A percentile compares a stretch with the other conserved stretches of the same genome.
Conservation (phyloP, 2,113 vertebrate species). For the Zootoca vivipara region DNA sequence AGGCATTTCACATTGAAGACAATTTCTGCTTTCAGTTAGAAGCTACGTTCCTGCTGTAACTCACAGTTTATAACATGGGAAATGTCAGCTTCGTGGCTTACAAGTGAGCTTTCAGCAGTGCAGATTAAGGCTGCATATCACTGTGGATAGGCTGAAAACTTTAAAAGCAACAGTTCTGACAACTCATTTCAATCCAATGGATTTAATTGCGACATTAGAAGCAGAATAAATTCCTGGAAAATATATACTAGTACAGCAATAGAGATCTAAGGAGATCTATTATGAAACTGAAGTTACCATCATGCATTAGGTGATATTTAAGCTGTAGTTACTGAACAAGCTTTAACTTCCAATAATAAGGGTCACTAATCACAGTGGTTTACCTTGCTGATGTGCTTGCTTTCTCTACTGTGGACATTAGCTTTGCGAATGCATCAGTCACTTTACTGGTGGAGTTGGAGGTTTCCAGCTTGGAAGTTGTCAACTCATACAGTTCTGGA, state of each 20-base stretch:
- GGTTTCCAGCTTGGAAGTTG: constrained; percentile 91
- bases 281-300: neutral
- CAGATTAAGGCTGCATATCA: neutral
- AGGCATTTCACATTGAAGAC: neutral
- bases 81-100: neutral
- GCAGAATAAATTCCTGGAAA: neutral
- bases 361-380: neutral
- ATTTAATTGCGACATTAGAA: neutral
- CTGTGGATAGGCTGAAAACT: neutral
- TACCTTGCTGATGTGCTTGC: constrained; percentile 95
- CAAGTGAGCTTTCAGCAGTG: neutral
- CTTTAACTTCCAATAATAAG: neutral
- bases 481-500: constrained; percentile 95
- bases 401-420: constrained; percentile 97
- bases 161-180: neutral
- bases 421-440: constrained; percentile 91
- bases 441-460: constrained; percentile 79
- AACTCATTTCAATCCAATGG: neutral
- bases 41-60: neutral
- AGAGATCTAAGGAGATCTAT: neutral
- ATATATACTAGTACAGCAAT: no score
- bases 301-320: neutral
- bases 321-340: neutral
- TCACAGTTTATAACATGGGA: neutral
- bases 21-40: neutral